Evolutionary conservation across 2,113 vertebrate species (phyloP), one percentile per base, ranked within the genome.

Genomic region (Struthidea cinerea): DNA sequence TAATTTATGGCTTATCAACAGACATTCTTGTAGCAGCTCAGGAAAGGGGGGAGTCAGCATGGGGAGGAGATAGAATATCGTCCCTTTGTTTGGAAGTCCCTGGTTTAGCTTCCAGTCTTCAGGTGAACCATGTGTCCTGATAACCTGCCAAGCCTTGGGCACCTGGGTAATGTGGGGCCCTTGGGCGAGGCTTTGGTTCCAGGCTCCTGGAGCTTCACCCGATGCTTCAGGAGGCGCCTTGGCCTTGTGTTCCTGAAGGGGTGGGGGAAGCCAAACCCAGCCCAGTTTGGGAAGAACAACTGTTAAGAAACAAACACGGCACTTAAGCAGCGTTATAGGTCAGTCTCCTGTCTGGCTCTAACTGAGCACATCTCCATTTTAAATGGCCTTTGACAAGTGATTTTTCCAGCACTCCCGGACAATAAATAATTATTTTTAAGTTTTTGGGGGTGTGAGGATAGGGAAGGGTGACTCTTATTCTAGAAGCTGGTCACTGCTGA

Each of bases 111-210:
- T 44, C 49, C 65, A 53, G 21, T 39, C 49, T 69, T 59, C 44
- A 50, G 69, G 60, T 42, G 59, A 80, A 14, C 53, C 0, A 0
- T 22, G 39, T 46, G 41, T 67, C 47, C 75, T 1, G 1, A 7
- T 21, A 21, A 33, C 6, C 61, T 63, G 41, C 79, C 35, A 33
- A 60, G 57, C 47, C 60, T 65, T 69, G 69, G 46, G 47, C 14
- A 6, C 26, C n/a, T 47, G 87, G 23, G 33, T 17, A 6, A 2
- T 0, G 0, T 4, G 33, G 41, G n/a, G 44, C 56, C 55, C 14
- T 53, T 60, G 55, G 19, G 18, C 0, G 0, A 70, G 69, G 30
- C 42, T 16, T 39, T 70, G 52, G 5, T 55, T 85, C 28, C 65
- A 33, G 32, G 33, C 50, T 67, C 46, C 65, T 63, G 52, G 17